phyloP scores from a whole-genome alignment of 2,797 vertebrate species.

The Decapterus maruadsi region DNA sequence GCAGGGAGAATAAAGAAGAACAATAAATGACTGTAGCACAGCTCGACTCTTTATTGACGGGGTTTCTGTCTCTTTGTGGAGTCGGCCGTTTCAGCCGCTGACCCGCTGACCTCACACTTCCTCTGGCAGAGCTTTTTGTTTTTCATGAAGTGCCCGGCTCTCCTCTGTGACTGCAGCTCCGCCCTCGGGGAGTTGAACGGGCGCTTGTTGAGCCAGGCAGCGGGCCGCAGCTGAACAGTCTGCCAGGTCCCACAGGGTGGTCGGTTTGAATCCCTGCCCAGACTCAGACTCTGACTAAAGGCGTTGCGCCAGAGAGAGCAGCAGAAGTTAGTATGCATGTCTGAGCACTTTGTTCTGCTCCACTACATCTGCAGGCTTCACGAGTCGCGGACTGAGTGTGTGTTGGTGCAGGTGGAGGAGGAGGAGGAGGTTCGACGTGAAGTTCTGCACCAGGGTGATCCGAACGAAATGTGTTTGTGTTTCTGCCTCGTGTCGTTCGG shows the following conservation, averaged over 20 bases:
- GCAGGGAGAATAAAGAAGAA: neutral
- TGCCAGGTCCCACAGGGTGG: constrained; percentile 62
- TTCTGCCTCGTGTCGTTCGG: neutral
- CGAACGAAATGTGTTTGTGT: neutral
- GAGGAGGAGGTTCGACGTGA: too few relatives aligned
- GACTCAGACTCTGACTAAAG: neutral
- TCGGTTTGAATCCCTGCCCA: constrained; percentile 63
- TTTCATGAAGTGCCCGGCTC: neutral
- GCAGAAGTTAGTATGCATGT: constrained; percentile 26
- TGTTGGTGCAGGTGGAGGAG: neutral
- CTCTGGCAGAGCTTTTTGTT: constrained; percentile 8
- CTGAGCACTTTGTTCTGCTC: constrained; percentile 4
- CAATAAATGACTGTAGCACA: neutral
- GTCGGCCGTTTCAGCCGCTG: neutral
- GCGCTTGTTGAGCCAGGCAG: constrained; percentile 56
- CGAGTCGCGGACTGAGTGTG: neutral
- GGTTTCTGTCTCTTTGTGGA: neutral
- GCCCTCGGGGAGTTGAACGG: constrained; percentile 35
- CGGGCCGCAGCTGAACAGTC: constrained; percentile 12
- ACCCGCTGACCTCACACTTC: neutral
- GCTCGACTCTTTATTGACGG: neutral
- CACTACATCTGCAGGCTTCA: neutral
- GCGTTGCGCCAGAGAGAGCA: constrained; percentile 19
- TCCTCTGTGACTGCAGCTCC: neutral
- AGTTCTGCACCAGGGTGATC: too few relatives aligned